Conservation (phyloP, 2,113 vertebrate genomes). For the Tauraco erythrolophus region DNA sequence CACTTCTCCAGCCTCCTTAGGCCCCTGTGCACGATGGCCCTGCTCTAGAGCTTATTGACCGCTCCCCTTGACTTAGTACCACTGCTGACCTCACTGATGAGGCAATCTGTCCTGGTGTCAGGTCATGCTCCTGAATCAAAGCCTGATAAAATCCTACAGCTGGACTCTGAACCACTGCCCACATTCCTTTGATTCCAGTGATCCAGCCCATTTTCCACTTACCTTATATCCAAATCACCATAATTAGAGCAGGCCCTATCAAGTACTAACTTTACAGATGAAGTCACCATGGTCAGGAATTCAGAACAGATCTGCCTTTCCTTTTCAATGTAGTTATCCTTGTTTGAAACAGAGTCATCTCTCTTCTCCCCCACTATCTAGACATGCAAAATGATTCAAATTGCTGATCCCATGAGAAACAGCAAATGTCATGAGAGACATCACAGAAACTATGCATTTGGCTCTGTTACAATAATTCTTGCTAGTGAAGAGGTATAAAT, state of each 20-base stretch:
- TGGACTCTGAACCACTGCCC: neutral
- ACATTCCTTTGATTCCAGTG: neutral
- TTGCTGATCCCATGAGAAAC: neutral
- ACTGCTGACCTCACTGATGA: neutral
- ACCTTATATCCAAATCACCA: neutral
- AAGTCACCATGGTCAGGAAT: neutral
- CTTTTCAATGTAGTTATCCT: neutral
- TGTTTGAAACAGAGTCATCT: neutral
- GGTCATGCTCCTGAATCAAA: neutral
- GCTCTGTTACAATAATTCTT: neutral
- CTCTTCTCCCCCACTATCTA: neutral
- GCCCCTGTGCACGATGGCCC: rapidly evolving
- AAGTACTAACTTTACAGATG: neutral
- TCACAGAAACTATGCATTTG: neutral
- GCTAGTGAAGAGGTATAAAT: neutral
- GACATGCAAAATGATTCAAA: neutral
- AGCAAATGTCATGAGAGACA: neutral
- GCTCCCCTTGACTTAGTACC: neutral
- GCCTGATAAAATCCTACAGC: neutral
- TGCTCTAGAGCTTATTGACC: neutral
- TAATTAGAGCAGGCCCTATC: neutral
- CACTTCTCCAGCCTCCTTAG: neutral
- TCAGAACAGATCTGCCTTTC: neutral
- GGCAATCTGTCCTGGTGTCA: neutral
- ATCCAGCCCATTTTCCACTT: neutral